phyloP scores from a whole-genome alignment of 2,888 invertebrate species.

The Acrobasis repandana region DNA sequence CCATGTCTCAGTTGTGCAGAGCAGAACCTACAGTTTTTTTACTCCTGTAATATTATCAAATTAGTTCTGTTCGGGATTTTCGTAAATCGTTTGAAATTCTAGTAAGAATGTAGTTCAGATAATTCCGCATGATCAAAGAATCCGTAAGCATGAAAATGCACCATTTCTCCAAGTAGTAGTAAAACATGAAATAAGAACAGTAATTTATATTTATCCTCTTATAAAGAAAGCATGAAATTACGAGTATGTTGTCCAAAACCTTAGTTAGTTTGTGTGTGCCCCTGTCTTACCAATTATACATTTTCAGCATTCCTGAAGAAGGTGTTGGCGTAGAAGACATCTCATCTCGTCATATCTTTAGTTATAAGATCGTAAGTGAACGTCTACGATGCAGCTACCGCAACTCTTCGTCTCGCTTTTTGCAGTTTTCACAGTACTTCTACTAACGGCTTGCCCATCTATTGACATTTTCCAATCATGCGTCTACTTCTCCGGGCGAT shows the following conservation, averaged over 20 bases:
- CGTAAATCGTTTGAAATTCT: too few species aligned
- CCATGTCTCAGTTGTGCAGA: too few species aligned
- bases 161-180: neutral
- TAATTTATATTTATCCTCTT: neutral
- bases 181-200: neutral
- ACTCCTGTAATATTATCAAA: too few species aligned
- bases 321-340: conserved; percentile 85
- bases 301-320: conserved; percentile 91
- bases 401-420: conserved; percentile 46
- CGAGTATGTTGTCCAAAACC: conserved; percentile 34
- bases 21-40: too few species aligned
- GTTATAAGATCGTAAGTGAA: conserved; percentile 83
- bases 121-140: neutral
- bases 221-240: neutral
- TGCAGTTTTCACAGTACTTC: conserved; percentile 24
- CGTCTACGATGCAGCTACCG: conserved; percentile 43
- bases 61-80: too few species aligned
- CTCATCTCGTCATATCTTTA: conserved; percentile 75
- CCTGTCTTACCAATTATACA: conserved; percentile 67
- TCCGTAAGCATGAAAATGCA: neutral
- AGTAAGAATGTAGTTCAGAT: too few species aligned
- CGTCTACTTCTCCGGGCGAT: neutral
- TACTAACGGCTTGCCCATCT: neutral
- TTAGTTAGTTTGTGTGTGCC: conserved; percentile 55
- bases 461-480: neutral